phyloP scores from a whole-genome alignment of 2,113 vertebrate genomes.

The Cinclus mexicanus region DNA sequence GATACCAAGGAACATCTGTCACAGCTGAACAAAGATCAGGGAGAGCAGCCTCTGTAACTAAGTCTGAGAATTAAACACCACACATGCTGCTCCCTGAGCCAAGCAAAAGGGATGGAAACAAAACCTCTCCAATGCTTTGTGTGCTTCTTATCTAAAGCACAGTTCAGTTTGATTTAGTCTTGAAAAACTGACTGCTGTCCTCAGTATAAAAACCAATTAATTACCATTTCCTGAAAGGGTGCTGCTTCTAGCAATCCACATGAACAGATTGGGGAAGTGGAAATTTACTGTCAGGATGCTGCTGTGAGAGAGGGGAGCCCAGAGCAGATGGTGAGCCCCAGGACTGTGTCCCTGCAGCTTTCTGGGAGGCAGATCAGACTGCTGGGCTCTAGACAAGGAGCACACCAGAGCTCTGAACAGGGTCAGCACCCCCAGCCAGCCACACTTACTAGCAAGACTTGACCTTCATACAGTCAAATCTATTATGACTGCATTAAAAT shows the following conservation, averaged over 20 bases:
- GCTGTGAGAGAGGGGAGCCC: background rate
- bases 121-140: background rate
- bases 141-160: background rate
- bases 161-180: background rate
- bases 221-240: background rate
- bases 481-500: background rate
- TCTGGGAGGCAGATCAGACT: background rate
- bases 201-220: background rate
- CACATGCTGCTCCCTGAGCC: background rate
- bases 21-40: background rate
- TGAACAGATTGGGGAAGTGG: background rate
- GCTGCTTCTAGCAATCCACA: background rate
- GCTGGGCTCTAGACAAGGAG: background rate
- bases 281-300: background rate
- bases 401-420: background rate
- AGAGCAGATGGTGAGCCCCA: constrained; percentile 22
- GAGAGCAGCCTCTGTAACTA: background rate
- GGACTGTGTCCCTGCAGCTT: background rate
- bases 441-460: background rate
- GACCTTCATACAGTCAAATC: background rate
- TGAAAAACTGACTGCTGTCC: background rate
- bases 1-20: constrained; percentile 24
- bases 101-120: background rate
- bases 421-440: background rate
- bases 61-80: background rate